Conservation (phyloP, 2,113 vertebrate species). For the Orientallactaga bullata region DNA sequence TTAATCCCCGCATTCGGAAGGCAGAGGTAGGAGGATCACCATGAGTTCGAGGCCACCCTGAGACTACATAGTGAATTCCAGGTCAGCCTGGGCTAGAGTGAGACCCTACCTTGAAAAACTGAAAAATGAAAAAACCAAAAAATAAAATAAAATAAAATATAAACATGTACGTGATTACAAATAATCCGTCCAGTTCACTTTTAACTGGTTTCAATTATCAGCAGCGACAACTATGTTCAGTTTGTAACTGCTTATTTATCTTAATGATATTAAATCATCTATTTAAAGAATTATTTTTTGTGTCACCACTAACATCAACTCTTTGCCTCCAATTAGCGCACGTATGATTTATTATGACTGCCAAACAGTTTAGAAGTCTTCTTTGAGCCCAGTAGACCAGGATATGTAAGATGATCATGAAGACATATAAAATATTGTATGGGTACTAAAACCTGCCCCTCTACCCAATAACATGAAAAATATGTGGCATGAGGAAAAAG, state of each 20-base stretch:
- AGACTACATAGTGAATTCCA: no score
- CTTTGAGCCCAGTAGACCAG: conserved; percentile 44
- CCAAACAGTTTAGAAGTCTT: conserved; percentile 31
- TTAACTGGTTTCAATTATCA: conserved; percentile 37
- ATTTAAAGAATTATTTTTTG: conserved; percentile 65
- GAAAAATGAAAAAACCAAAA: no score
- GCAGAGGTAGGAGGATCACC: no score
- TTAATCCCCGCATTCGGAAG: no score
- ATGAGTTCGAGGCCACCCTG: no score
- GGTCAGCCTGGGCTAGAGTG: no score
- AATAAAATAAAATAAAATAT: no score
- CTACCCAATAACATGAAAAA: background rate
- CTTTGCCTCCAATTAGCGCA: conserved; percentile 59
- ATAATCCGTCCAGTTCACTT: conserved; percentile 39
- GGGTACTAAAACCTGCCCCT: background rate
- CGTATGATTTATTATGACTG: conserved; percentile 45
- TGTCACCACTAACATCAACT: conserved; percentile 41
- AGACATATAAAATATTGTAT: conserved; percentile 27
- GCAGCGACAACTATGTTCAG: conserved; percentile 65
- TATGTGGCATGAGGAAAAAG: background rate
- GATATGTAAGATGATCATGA: background rate
- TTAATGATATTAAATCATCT: conserved; percentile 35
- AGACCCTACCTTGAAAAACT: no score
- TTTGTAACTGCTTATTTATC: conserved; percentile 63
- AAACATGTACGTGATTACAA: conserved; percentile 34